Conservation (phyloP, 2,113 vertebrate genomes). For the Plectropomus leopardus region DNA sequence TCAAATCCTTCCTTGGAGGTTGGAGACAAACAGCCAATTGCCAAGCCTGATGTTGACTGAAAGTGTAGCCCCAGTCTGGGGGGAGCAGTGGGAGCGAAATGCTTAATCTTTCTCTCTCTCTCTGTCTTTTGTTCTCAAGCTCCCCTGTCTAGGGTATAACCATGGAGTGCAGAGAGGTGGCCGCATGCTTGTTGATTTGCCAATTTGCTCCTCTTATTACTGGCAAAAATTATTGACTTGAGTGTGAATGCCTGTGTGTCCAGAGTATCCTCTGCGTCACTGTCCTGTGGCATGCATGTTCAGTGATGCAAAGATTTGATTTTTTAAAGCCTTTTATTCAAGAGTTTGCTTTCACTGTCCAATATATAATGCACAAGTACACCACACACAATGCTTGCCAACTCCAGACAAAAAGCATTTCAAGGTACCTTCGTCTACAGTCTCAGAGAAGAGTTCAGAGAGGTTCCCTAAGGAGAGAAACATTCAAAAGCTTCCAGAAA, state of each 20-base stretch:
- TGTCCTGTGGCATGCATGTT: constrained; percentile 5
- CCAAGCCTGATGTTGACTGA: constrained; percentile 62
- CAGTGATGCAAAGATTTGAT: constrained; percentile 13
- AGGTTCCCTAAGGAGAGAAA: constrained; percentile 19
- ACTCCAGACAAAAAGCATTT: constrained; percentile 34
- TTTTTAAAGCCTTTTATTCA: constrained; percentile 22
- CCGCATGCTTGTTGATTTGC: constrained; percentile 51
- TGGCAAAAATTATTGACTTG: constrained; percentile 38
- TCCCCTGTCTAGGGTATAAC: constrained; percentile 33
- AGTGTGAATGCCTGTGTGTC: not conserved
- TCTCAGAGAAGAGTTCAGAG: not conserved
- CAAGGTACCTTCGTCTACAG: constrained; percentile 11
- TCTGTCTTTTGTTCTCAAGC: constrained; percentile 17
- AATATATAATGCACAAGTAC: not conserved
- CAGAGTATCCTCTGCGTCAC: not conserved
- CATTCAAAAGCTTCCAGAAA: not conserved
- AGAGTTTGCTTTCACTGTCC: not conserved
- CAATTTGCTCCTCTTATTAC: constrained; percentile 40
- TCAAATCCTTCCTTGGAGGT: constrained; percentile 71
- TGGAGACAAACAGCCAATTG: constrained; percentile 72
- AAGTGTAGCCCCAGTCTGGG: constrained; percentile 49
- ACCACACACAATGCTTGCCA: constrained; percentile 2
- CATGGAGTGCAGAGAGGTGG: constrained; percentile 31
- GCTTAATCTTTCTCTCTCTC: constrained; percentile 42
- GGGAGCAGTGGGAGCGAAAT: constrained; percentile 41